Conservation (phyloP, 2,113 vertebrate genomes). For the Pionites leucogaster region DNA sequence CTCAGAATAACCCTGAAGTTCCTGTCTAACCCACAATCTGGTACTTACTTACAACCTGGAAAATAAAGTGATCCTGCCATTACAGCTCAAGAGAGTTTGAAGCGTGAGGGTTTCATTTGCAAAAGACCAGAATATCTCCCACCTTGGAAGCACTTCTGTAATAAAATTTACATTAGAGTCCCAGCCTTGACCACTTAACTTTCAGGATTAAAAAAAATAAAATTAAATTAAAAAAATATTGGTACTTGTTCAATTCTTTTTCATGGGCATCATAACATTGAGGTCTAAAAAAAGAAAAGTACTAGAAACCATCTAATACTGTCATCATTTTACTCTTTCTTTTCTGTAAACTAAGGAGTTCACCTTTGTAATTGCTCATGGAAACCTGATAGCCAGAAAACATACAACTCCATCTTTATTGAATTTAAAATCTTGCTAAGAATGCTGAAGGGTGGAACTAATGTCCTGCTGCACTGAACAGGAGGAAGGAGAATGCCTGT, state of each 20-base stretch:
- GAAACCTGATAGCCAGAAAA: background rate
- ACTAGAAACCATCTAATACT: background rate
- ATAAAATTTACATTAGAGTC: background rate
- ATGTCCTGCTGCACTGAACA: background rate
- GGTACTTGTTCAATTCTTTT: background rate
- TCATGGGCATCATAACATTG: background rate
- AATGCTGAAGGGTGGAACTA: background rate
- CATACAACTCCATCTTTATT: constrained; percentile 4
- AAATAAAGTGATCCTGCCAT: background rate
- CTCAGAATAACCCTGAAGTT: background rate
- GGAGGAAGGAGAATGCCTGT: background rate
- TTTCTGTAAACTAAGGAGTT: background rate
- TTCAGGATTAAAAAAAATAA: background rate
- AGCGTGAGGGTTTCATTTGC: background rate
- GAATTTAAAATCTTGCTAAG: constrained; percentile 20
- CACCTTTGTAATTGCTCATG: background rate
- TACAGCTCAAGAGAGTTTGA: background rate
- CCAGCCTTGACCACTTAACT: background rate
- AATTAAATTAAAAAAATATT: fast-evolving
- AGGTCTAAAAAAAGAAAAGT: background rate
- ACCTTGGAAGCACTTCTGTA: background rate
- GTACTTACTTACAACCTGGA: background rate
- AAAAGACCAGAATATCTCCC: background rate
- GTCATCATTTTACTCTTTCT: background rate
- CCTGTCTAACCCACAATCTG: background rate